Evolutionary conservation across 2,797 vertebrate species (phyloP).

Genomic region (Vultur gryphus): DNA sequence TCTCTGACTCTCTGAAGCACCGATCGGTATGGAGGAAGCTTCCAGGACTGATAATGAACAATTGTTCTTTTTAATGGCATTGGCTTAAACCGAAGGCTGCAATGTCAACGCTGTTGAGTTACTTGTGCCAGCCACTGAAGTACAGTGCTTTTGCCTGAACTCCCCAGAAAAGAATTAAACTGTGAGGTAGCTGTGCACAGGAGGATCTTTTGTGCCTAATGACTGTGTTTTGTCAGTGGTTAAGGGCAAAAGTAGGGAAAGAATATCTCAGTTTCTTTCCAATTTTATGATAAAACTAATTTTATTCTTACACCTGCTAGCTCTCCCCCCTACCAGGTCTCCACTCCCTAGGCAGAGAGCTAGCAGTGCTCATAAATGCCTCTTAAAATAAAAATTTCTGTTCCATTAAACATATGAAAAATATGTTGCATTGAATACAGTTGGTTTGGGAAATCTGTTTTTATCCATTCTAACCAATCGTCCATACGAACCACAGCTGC

Average conservation of each 20-base stretch:
- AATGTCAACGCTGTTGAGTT: conserved; percentile 39
- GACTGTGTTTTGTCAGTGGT: conserved; percentile 1
- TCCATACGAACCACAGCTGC: conserved; percentile 62
- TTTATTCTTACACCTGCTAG: conserved; percentile 61
- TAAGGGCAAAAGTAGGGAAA: conserved; percentile 14
- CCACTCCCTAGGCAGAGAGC: conserved; percentile 33
- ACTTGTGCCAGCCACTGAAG: conserved; percentile 2
- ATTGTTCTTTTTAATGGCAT: conserved; percentile 54
- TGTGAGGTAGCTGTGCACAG: neutral
- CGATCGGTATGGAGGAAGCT: neutral
- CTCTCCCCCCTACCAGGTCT: conserved; percentile 45
- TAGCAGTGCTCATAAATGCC: conserved; percentile 57
- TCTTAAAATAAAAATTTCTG: conserved; percentile 74
- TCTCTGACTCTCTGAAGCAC: neutral
- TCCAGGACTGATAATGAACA: conserved; percentile 62
- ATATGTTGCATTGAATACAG: conserved; percentile 70
- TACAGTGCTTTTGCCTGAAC: neutral
- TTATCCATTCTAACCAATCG: conserved; percentile 63
- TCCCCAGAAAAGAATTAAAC: conserved; percentile 47
- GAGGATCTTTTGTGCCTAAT: conserved; percentile 20
- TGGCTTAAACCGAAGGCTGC: neutral
- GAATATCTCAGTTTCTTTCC: conserved; percentile 27
- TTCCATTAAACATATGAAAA: conserved; percentile 76
- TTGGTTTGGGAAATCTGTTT: conserved; percentile 73
- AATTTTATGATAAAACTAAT: conserved; percentile 68